Evolutionary conservation across 1,140 invertebrate species (phyloP), one percentile per base, ranked within the genome.

Genomic region (Drosophila athabasca): DNA sequence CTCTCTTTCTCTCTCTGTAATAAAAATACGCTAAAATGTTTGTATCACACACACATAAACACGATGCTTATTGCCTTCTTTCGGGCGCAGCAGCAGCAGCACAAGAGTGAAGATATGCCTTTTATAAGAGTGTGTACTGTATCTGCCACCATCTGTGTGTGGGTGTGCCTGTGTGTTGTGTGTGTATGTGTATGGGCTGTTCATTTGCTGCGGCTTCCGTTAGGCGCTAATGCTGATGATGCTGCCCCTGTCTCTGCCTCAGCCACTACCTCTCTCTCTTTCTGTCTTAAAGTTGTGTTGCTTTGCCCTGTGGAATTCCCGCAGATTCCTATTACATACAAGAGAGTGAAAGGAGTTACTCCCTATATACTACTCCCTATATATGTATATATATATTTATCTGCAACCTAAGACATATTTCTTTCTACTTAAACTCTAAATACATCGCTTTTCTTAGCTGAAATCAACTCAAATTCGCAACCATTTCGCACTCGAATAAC

Each of bases 1-100:
- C 9, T 11, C 31, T 35, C 31, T 35, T 2, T 7, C 7, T 7
- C 29, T 31, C 5, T 62, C 52, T 60, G 78, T 85, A 85, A 85
- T 85, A 85, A 85, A 87, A 87, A 87, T 87, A 87, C 83, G 83
- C 83, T 87, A 88, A 83, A 87, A 87, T 88, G 83, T 88, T 88
- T 88, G 75, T 81, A 69, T 74, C 79, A 71, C 50, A 87, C 60
- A 81, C 82, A 81, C 82, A 87, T 84, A 84, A 84, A 85, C 72
- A 87, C 82, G 67, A 51, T 76, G 83, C 79, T 82, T 88, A 87
- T 88, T 88, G 83, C 83, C 83, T 88, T 88, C 83, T 88, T 88
- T 57, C 64, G 60, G 64, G 82, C 61, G 75, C 74, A 57, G 13
- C 7, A 62, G 35, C 51, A 54, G 39, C 35, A 39, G 35, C 35